A percentile compares a stretch with the other conserved stretches of the same genome.
Evolutionary conservation across 2,113 vertebrate species (phyloP).

Genomic region (Carettochelys insculpta): DNA sequence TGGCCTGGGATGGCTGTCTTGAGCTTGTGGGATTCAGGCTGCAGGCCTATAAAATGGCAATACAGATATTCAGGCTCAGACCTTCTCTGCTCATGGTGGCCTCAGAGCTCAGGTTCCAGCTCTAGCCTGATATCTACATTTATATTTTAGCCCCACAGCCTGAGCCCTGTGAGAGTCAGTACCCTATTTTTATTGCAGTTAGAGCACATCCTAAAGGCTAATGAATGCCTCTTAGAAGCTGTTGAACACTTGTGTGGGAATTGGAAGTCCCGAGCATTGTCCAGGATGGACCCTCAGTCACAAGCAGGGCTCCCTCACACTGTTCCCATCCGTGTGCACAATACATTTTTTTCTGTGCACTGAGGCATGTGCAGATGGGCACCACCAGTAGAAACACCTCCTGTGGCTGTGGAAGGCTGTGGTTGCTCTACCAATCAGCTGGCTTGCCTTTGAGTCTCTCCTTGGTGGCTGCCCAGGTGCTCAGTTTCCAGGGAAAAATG

Average conservation of each 20-base stretch:
- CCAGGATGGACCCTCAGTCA: not conserved
- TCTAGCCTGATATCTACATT: not conserved
- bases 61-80: not conserved
- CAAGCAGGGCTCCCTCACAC: no score
- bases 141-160: not conserved
- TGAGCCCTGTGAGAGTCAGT: not conserved
- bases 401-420: no score
- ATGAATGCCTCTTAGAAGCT: not conserved
- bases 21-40: not conserved
- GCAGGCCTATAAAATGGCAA: no score
- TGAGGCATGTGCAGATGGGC: no score
- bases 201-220: not conserved
- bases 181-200: not conserved
- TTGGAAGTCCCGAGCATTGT: not conserved
- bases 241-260: not conserved
- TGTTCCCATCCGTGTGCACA: no score
- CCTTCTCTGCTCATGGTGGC: not conserved
- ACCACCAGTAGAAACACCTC: no score
- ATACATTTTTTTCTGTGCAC: no score
- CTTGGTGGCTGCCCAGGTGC: no score
- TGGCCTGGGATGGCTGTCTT: no score
- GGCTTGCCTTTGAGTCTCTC: no score
- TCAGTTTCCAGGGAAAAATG: no score
- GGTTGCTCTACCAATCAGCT: no score
- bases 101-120: not conserved